Evolutionary conservation across 2,113 vertebrate genomes (phyloP).

Genomic region (Morone chrysops): DNA sequence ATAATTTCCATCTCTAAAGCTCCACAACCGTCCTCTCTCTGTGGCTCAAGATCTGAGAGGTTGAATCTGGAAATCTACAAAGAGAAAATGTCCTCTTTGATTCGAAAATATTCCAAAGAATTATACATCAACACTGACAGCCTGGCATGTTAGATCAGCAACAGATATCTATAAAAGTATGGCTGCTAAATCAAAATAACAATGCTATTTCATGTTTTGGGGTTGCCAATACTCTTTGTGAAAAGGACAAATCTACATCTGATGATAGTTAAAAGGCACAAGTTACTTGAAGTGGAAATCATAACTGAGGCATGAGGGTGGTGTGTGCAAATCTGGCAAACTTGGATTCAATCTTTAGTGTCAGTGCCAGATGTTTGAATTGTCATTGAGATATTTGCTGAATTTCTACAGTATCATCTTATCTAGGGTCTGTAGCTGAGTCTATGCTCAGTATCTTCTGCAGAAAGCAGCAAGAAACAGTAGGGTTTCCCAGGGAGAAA

Average conservation of each 20-base stretch:
- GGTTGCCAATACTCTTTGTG: constrained; percentile 19
- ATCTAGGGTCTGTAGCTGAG: not conserved
- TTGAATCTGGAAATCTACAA: constrained; percentile 66
- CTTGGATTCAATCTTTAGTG: not conserved
- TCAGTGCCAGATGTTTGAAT: not conserved
- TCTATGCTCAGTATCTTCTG: not conserved
- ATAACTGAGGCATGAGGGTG: not conserved
- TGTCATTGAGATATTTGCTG: not conserved
- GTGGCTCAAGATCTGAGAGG: constrained; percentile 73
- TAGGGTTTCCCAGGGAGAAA: constrained; percentile 4
- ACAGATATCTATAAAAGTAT: constrained; percentile 51
- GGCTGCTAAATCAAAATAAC: constrained; percentile 39
- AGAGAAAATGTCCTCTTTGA: constrained; percentile 65
- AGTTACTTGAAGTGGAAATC: constrained; percentile 16
- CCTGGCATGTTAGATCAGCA: constrained; percentile 48
- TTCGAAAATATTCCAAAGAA: constrained; percentile 47
- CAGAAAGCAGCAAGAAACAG: not conserved
- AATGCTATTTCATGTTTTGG: constrained; percentile 45
- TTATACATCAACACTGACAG: constrained; percentile 55
- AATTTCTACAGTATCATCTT: not conserved
- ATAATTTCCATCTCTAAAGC: constrained; percentile 67
- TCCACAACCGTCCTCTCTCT: constrained; percentile 27
- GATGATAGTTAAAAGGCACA: constrained; percentile 31
- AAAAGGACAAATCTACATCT: constrained; percentile 22
- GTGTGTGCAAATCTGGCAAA: not conserved